Evolutionary conservation across 2,113 vertebrate genomes (phyloP), one percentile per base, ranked within the genome.

Genomic region (Solea solea): DNA sequence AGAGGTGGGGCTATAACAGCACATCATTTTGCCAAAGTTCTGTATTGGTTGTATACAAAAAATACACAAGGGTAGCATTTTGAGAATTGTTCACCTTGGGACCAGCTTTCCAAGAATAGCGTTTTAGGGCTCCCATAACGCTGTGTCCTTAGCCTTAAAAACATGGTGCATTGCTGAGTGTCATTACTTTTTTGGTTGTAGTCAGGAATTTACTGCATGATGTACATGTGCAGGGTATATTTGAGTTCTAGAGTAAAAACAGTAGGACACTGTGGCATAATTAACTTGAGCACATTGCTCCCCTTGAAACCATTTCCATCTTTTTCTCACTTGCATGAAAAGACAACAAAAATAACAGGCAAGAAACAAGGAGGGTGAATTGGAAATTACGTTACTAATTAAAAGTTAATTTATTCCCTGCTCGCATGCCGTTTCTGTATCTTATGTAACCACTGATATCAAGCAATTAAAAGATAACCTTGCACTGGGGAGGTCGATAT

Each of bases 381-480:
- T 79, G 49, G 63, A 90, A 88, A 82, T 72, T 57, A 85, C 88
- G 84, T 78, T 74, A 75, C 76, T 85, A 86, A 93, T 93, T 90
- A 90, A 90, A 91, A 88, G 59, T 49, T 73, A 81, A 90, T 91
- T 89, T 86, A 90, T 88, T 91, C 81, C 59, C 64, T 12, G 68
- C 69, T 72, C 40, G 42, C 55, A 7, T 15, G 39, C 63, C 50
- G 61, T 75, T 74, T 72, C 73, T 34, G 34, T 34, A 61, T 88
- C 74, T 89, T 68, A 78, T 82, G 66, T 83, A 86, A 89, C 60
- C n/a, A 58, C 54, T 0, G 55, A 79, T 76, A 83, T 87, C 78
- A 64, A 81, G 81, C 82, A 91, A 87, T 91, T 90, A 90, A 88
- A 88, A 78, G 76, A 85, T 83, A 82, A 86, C 89, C 63, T 75